These are phyloP conservation scores for Spea bombifrons DNA, from an alignment of 2,113 vertebrate genomes.

Conservation along the genomic window DNA sequence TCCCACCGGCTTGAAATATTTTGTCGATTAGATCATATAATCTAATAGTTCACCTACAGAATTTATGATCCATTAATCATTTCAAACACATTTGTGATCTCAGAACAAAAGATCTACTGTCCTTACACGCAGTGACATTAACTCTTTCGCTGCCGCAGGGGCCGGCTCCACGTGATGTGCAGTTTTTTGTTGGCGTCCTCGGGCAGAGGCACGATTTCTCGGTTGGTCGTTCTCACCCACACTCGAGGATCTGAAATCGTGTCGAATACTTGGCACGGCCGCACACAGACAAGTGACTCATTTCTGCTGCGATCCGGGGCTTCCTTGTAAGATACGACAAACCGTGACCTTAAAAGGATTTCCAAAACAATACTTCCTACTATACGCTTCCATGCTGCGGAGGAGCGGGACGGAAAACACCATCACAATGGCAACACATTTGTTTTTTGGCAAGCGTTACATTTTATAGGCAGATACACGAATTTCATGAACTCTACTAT, in stretches of 20 bases:
- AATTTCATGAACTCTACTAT: no score
- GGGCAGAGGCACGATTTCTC: not conserved
- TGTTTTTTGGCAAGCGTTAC: not conserved
- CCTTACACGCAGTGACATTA: not conserved
- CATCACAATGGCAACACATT: not conserved
- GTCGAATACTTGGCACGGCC: not conserved
- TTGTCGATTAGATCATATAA: no score
- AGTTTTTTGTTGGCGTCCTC: no score
- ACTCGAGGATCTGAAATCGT: conserved; percentile 2
- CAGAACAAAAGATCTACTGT: no score
- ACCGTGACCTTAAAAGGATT: conserved; percentile 24
- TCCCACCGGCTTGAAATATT: no score
- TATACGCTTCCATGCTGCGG: not conserved
- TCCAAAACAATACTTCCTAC: not conserved
- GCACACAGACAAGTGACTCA: conserved; percentile 13
- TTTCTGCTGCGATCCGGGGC: conserved; percentile 10
- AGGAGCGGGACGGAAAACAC: not conserved
- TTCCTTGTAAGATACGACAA: conserved; percentile 20
- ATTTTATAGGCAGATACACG: no score
- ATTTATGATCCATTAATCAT: no score
- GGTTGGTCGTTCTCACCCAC: not conserved
- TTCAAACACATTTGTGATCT: no score
- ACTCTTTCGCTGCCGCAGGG: not conserved
- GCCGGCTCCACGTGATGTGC: not conserved
- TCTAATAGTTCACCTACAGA: no score